Base-by-base conservation (phyloP, 1,140 invertebrate species). In the Apis mellifera region DNA sequence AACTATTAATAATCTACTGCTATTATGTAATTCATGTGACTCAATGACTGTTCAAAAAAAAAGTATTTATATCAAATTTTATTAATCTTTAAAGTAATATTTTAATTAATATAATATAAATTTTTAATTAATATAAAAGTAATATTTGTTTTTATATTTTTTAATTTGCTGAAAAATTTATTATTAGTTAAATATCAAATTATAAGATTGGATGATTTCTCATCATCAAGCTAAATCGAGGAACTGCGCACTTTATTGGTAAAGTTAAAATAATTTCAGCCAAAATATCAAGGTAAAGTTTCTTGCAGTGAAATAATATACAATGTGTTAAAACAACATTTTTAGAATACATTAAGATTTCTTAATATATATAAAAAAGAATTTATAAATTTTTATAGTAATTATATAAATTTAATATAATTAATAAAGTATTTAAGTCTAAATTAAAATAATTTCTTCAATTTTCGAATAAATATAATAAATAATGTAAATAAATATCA, bases 201-300 rank as follows among this genome's bases (percentile, higher is more conserved):
- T 26, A 32, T 9, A 11, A 17, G 9, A 23, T 21, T 42, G 15
- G 21, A 19, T 15, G 17, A 32, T 52, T 26, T 48, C 52, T 26
- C 32, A 32, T 32, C 32, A 42, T 59, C 48, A 23, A 23, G 59
- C 48, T 71, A 78, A 85, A 77, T n/a, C 32, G 5, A 80, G 82
- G 76, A 90, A 90, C 84, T 90, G 73, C 89, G 90, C 85, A 89
- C 83, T 84, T 86, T 76, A 71, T 71, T 42, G 70, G 62, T 11
- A 55, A 76, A 86, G 74, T 83, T 75, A 88, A 85, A 84, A 89
- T 83, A 75, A 79, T 81, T 81, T 87, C 69, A 48, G 19, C 82
- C 17, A 68, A 71, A 80, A 81, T 77, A 86, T 73, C 57, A 54
- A 26, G 52, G 19, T 59, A 60, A 15, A 23, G 68, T 72, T 78